Evolutionary conservation across 2,888 invertebrate genomes (phyloP), one percentile per base, ranked within the genome.

Genomic region (Zhuqinia jingwanae): DNA sequence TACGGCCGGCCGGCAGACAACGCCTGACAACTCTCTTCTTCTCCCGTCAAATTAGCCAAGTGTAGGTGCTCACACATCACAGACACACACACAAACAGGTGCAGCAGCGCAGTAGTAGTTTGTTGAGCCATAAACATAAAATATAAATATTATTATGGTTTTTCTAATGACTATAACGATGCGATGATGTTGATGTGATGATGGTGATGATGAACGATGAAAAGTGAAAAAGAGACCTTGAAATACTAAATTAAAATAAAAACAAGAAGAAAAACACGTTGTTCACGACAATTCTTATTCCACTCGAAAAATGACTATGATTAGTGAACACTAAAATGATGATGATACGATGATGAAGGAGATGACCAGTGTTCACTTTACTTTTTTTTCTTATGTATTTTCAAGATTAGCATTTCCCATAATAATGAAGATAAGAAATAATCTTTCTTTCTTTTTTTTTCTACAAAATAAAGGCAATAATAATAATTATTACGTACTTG

Each of bases 191-290:
- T n/a, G n/a, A n/a, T 50, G 50, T 50, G n/a, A 50, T 50, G 50
- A 50, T 11, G 6, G 2, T 50, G 56, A 56, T 56, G 56, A 56
- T 56, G 20, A 20, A 56, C 56, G 17, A 20, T 56, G 56, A 56
- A 56, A 56, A 56, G 56, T 56, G 56, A 56, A 56, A 56, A 56
- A 56, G 56, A 20, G n/a, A n/a, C 56, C 56, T 56, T 56, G 56
- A 56, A 56, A 56, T 22, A 13, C 11, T 56, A 17, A n/a, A n/a
- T n/a, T n/a, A n/a, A n/a, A n/a, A n/a, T 56, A 17, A 56, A 56
- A 20, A 56, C 56, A 56, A 17, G 56, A 20, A 56, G 5, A 5
- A 20, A 20, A 5, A 13, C 50, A 20, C 20, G 56, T 20, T 56
- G 56, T 56, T 56, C 56, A 56, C 56, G 56, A 56, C 56, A 56